These are phyloP conservation scores for Triplophysa dalaica DNA, from an alignment of 2,113 vertebrate species.

Conservation along the genomic window DNA sequence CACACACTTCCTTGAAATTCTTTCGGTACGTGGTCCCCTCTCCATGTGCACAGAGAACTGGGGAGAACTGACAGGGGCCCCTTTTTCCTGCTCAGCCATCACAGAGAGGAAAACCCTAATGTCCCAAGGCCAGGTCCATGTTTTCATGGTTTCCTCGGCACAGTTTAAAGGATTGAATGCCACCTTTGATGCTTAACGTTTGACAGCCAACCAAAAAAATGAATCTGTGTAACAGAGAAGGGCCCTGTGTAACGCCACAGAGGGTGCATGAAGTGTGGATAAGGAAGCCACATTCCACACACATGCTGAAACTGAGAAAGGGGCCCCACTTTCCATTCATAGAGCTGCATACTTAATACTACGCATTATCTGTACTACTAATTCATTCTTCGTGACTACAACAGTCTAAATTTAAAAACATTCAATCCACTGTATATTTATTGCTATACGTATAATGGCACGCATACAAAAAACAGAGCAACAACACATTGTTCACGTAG, in stretches of 20 bases:
- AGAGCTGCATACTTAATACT: conserved; percentile 55
- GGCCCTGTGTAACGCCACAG: conserved; percentile 62
- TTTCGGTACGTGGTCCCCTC: conserved; percentile 63
- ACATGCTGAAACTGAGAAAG: conserved; percentile 29
- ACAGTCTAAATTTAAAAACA: conserved; percentile 21
- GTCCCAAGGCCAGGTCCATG: conserved; percentile 45
- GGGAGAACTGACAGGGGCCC: conserved; percentile 59
- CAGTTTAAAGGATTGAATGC: conserved; percentile 40
- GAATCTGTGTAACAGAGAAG: conserved; percentile 60
- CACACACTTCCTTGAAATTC: conserved; percentile 66
- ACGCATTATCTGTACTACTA: conserved; percentile 49
- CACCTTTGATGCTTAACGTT: conserved; percentile 42
- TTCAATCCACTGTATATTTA: conserved; percentile 4
- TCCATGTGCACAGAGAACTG: conserved; percentile 51
- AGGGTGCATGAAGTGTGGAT: conserved; percentile 59
- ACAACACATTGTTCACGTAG: not conserved
- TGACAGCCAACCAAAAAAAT: conserved; percentile 40
- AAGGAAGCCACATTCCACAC: conserved; percentile 66
- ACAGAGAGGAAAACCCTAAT: conserved; percentile 54
- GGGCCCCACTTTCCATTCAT: conserved; percentile 44
- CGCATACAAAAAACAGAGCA: not conserved
- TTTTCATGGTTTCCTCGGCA: conserved; percentile 50
- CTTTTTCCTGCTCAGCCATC: conserved; percentile 48
- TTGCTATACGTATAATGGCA: not conserved
- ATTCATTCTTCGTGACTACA: conserved; percentile 31